Evolutionary conservation across 2,888 invertebrate genomes (phyloP).

Genomic region (Andrena flavipes): DNA sequence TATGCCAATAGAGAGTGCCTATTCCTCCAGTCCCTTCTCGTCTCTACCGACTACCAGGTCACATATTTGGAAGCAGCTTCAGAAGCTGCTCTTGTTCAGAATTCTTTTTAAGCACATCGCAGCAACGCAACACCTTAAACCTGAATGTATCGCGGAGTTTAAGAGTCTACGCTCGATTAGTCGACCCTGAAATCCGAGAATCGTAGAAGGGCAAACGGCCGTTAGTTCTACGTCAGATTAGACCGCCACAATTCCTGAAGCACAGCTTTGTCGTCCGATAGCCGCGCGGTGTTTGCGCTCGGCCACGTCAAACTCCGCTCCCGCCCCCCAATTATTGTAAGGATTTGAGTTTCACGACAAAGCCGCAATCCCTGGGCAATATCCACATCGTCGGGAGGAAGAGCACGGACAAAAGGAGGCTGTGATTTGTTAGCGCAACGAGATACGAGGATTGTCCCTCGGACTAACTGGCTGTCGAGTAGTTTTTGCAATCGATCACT

Average conservation of each 20-base stretch:
- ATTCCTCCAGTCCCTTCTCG: too few species aligned
- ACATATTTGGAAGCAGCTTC: too few species aligned
- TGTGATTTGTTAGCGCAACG: conserved; percentile 68
- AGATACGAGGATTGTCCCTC: conserved; percentile 59
- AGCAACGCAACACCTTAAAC: neutral
- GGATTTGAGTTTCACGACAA: conserved; percentile 63
- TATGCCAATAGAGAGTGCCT: too few species aligned
- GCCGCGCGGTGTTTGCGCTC: conserved; percentile 40
- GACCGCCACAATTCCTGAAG: conserved; percentile 28
- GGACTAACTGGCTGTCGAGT: conserved; percentile 62
- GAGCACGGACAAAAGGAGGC: conserved; percentile 59
- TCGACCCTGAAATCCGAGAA: neutral
- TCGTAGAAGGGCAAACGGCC: neutral
- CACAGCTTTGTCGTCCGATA: conserved; percentile 18
- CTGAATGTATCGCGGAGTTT: neutral
- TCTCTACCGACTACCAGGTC: too few species aligned
- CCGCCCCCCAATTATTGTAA: conserved; percentile 60
- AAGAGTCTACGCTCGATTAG: neutral
- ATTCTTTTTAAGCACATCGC: too few species aligned
- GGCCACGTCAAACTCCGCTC: conserved; percentile 52
- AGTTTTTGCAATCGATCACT: conserved; percentile 71
- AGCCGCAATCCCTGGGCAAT: conserved; percentile 62
- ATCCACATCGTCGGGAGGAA: conserved; percentile 58
- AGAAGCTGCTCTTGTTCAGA: too few species aligned
- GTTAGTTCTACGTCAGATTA: conserved; percentile 46